Evolutionary conservation across 2,888 invertebrate species (phyloP).

Genomic region (Brassicogethes aeneus): DNA sequence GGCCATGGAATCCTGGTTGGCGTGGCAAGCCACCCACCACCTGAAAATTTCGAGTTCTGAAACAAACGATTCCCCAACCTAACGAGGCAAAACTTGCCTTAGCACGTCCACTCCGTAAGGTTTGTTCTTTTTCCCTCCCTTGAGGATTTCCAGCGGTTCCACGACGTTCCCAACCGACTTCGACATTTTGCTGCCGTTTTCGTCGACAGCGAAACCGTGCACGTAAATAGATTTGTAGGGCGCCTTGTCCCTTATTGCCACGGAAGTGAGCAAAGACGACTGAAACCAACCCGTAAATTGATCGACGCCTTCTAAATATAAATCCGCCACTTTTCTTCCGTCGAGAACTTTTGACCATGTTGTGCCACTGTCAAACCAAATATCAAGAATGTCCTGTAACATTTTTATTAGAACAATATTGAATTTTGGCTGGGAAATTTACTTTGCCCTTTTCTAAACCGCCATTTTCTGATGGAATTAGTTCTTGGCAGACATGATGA

Average conservation of each 20-base stretch:
- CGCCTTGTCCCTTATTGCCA: constrained; percentile 62
- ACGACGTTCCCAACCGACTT: constrained; percentile 96
- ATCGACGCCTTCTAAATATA: constrained; percentile 92
- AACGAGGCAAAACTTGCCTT: constrained; percentile 46
- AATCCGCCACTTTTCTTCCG: constrained; percentile 56
- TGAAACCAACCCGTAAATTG: constrained; percentile 99
- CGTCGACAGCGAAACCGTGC: constrained; percentile 95
- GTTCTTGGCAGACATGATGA: too few species aligned
- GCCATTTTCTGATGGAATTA: constrained; percentile 53
- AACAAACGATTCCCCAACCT: too few species aligned
- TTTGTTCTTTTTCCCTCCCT: constrained; percentile 47
- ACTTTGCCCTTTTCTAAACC: constrained; percentile 59
- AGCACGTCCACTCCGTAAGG: constrained; percentile 78
- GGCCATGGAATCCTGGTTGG: constrained; percentile 71
- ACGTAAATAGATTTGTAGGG: constrained; percentile 81
- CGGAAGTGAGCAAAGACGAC: constrained; percentile 84
- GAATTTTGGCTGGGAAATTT: too few species aligned
- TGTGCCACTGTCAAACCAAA: constrained; percentile 98
- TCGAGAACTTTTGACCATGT: constrained; percentile 74
- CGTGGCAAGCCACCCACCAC: constrained; percentile 93
- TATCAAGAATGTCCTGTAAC: constrained; percentile 86
- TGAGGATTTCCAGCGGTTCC: constrained; percentile 66
- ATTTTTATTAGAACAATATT: too few species aligned
- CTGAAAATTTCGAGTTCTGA: constrained; percentile 38
- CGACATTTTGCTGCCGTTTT: constrained; percentile 92